These are phyloP conservation scores for Diarsia mendica DNA, from an alignment of 2,888 invertebrate species.

Conservation along the genomic window DNA sequence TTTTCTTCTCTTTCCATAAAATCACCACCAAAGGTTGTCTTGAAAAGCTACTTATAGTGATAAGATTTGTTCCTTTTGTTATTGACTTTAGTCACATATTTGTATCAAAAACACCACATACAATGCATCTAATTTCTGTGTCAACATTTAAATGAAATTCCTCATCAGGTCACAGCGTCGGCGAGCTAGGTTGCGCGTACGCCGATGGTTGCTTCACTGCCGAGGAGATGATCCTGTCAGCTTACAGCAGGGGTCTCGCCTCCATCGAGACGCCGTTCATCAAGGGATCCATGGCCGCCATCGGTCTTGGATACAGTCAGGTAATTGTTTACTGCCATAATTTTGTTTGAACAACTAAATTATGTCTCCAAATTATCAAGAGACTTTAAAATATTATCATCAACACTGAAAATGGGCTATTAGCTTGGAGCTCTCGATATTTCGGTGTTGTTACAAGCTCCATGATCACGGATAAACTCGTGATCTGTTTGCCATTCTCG, in stretches of 20 bases:
- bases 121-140: not conserved
- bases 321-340: constrained; percentile 71
- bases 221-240: constrained; percentile 95
- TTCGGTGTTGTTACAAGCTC: too few relatives aligned
- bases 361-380: not conserved
- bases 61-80: not conserved
- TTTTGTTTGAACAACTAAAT: not conserved
- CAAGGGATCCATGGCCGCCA: constrained; percentile 96
- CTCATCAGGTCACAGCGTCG: constrained; percentile 95
- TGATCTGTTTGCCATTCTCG: too few relatives aligned
- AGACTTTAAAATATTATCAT: too few relatives aligned
- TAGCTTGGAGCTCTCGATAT: too few relatives aligned
- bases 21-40: not conserved
- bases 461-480: too few relatives aligned
- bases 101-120: not conserved
- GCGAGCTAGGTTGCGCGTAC: constrained; percentile 98
- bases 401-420: too few relatives aligned
- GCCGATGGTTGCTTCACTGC: constrained; percentile 97
- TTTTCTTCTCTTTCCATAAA: not conserved
- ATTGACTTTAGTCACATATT: not conserved
- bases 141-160: not conserved
- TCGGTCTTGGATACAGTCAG: constrained; percentile 92
- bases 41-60: not conserved
- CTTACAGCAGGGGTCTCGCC: constrained; percentile 95
- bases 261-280: constrained; percentile 93